Conservation (phyloP, 2,113 vertebrate genomes). For the Neodontobutis hainanensis region DNA sequence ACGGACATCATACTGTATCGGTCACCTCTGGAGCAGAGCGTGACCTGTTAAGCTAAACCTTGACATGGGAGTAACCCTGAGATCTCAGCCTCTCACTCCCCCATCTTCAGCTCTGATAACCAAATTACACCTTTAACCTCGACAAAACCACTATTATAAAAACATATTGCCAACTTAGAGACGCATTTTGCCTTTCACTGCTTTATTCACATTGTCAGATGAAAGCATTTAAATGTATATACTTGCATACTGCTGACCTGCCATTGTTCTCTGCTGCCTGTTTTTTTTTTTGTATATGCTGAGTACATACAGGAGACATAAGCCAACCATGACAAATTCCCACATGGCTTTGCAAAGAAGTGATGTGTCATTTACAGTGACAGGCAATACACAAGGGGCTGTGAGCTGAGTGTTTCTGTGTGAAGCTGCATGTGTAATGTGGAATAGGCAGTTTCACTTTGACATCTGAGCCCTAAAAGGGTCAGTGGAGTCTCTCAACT, state of each 20-base stretch:
- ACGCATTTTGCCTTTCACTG: background rate
- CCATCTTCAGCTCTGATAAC: slow-evolving; percentile 1
- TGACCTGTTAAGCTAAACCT: slow-evolving; percentile 5
- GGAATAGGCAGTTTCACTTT: slow-evolving; percentile 10
- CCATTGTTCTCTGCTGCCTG: background rate
- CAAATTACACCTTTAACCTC: background rate
- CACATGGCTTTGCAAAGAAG: slow-evolving; percentile 27
- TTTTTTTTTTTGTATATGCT: background rate
- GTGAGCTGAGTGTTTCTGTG: background rate
- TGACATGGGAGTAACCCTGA: background rate
- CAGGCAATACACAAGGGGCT: slow-evolving; percentile 18
- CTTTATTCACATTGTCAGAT: too few species aligned
- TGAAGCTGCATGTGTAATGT: background rate
- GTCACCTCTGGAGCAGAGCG: background rate
- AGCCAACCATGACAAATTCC: slow-evolving; percentile 19
- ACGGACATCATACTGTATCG: background rate
- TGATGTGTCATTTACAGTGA: slow-evolving; percentile 24
- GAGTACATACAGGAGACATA: background rate
- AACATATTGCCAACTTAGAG: background rate
- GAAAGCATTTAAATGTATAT: background rate
- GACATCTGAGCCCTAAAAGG: slow-evolving; percentile 22
- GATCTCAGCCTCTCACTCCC: background rate
- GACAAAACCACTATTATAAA: too few species aligned
- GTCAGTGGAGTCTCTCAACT: slow-evolving; percentile 21
- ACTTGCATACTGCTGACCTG: background rate